phyloP scores from a whole-genome alignment of 2,797 vertebrate species.

The Poeciliopsis infans region DNA sequence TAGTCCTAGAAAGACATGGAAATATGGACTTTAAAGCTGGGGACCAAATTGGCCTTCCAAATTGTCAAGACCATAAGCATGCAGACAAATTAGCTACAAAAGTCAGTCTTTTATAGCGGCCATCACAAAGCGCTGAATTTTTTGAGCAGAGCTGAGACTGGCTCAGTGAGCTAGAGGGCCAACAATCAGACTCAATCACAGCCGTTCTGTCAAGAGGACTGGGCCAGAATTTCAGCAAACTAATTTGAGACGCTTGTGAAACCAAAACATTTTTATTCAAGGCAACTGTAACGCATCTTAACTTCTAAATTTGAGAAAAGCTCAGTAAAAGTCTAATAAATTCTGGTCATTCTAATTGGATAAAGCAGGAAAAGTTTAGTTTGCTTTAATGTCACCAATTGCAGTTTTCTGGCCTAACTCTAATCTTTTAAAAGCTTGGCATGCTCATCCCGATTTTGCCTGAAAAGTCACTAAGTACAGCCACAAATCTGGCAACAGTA shows the following conservation, averaged over 20 bases:
- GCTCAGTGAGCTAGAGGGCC: background rate
- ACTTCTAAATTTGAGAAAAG: background rate
- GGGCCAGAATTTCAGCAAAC: background rate
- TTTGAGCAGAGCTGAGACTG: background rate
- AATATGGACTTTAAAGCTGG: background rate
- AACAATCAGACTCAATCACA: background rate
- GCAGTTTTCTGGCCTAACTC: no score
- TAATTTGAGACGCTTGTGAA: background rate
- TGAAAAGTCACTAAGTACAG: no score
- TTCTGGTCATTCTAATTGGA: no score
- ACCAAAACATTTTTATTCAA: background rate
- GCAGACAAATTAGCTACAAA: background rate
- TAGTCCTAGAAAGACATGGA: background rate
- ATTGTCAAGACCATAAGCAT: background rate
- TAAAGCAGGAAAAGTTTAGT: no score
- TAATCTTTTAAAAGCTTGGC: no score
- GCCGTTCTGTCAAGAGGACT: background rate
- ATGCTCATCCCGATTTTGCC: no score
- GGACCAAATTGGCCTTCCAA: background rate
- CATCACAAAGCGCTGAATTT: background rate
- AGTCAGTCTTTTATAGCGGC: background rate
- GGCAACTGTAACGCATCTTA: background rate
- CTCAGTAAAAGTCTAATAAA: no score
- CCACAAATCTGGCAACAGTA: no score
- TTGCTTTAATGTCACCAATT: no score